These are phyloP conservation scores for Cataglyphis cursor DNA, from an alignment of 2,888 invertebrate genomes.

Conservation along the genomic window DNA sequence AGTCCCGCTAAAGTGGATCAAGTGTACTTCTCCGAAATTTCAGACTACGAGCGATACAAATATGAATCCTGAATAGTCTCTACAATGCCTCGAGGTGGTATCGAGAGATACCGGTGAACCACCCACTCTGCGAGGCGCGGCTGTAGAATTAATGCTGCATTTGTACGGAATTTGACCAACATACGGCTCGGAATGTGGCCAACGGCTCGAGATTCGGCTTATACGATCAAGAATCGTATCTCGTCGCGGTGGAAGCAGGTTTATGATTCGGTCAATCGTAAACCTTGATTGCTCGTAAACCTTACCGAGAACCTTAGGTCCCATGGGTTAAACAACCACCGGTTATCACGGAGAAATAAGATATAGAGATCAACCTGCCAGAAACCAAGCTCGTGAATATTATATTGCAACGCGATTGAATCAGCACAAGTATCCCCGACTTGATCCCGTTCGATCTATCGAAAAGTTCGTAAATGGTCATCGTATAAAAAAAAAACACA, in stretches of 20 bases:
- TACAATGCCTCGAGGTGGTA: constrained; percentile 48
- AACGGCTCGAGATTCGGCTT: constrained; percentile 45
- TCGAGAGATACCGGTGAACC: constrained; percentile 38
- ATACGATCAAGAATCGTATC: constrained; percentile 67
- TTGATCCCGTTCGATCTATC: constrained; percentile 10
- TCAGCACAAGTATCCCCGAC: constrained; percentile 39
- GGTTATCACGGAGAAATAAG: constrained; percentile 42
- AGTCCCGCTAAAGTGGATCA: constrained; percentile 20
- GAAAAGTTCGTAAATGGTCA: neutral
- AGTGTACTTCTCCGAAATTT: constrained; percentile 50
- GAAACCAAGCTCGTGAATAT: constrained; percentile 64
- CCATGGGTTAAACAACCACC: constrained; percentile 6
- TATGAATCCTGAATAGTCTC: constrained; percentile 31
- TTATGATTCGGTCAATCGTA: constrained; percentile 77
- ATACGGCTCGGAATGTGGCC: constrained; percentile 61
- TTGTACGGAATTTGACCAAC: constrained; percentile 65
- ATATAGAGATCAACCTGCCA: constrained; percentile 39
- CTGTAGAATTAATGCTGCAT: constrained; percentile 63
- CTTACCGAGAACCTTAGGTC: constrained; percentile 34
- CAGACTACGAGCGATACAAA: constrained; percentile 40
- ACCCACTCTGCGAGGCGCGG: neutral
- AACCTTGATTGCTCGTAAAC: constrained; percentile 66
- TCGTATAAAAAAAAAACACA: constrained; percentile 4
- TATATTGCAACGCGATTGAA: constrained; percentile 62
- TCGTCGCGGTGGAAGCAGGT: constrained; percentile 59